phyloP scores from a whole-genome alignment of 2,888 invertebrate genomes.

The Macrosoma leucophasiata region DNA sequence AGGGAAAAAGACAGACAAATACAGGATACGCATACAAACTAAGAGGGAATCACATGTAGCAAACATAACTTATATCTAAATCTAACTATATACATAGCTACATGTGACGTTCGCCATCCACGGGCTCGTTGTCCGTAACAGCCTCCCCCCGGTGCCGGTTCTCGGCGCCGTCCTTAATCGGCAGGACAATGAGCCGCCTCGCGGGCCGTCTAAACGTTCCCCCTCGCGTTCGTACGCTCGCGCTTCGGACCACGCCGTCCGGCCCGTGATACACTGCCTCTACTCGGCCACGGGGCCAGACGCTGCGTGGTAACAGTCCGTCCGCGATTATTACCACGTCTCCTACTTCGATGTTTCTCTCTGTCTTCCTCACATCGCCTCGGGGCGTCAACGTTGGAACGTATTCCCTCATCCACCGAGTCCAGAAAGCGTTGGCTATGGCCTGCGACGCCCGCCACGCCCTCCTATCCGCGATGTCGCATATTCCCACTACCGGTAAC shows the following conservation, averaged over 20 bases:
- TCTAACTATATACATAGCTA: no score
- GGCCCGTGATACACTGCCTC: not conserved
- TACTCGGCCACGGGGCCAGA: slow-evolving; percentile 4
- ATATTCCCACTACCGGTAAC: slow-evolving; percentile 5
- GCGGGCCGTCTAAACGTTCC: not conserved
- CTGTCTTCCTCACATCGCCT: slow-evolving; percentile 10
- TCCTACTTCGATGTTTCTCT: slow-evolving; percentile 1
- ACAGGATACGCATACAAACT: no score
- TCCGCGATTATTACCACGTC: slow-evolving; percentile 19
- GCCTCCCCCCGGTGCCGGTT: no score
- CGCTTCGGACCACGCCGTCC: slow-evolving; percentile 4
- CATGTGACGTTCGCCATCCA: no score
- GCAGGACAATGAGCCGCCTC: no score
- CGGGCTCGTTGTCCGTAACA: no score
- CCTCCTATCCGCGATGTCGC: slow-evolving; percentile 1
- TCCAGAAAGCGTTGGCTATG: slow-evolving; percentile 19
- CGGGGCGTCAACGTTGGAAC: slow-evolving; percentile 21
- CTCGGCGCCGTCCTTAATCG: no score
- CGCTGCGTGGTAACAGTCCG: not conserved
- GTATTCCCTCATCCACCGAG: slow-evolving; percentile 26
- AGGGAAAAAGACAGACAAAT: no score
- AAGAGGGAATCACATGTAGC: no score
- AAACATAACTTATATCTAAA: no score
- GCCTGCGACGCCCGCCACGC: slow-evolving; percentile 9
- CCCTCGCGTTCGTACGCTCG: not conserved